phyloP scores from a whole-genome alignment of 2,797 vertebrate species.

The Chelon auratus region DNA sequence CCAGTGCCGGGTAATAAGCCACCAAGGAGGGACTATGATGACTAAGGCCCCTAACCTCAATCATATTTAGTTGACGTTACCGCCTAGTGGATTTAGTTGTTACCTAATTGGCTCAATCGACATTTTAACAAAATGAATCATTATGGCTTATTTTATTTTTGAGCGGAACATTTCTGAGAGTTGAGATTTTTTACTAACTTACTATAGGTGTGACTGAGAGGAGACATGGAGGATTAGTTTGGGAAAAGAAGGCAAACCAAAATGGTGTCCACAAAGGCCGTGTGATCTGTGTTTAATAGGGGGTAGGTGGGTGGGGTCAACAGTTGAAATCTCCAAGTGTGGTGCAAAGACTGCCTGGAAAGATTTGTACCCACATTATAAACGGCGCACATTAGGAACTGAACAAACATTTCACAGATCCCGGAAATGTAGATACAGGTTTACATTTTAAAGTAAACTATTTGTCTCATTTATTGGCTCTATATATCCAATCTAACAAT shows the following conservation, averaged over 20 bases:
- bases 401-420: slow-evolving; percentile 5
- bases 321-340: not conserved
- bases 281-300: slow-evolving; percentile 5
- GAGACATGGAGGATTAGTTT: not conserved
- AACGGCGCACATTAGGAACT: not conserved
- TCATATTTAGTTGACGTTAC: not conserved
- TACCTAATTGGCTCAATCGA: not conserved
- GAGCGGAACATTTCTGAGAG: too few relatives aligned
- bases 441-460: not conserved
- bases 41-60: slow-evolving; percentile 22
- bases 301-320: not conserved
- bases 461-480: not conserved
- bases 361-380: not conserved
- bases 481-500: not conserved
- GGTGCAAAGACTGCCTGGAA: not conserved
- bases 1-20: slow-evolving; percentile 69
- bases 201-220: not conserved
- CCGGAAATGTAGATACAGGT: not conserved
- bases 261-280: not conserved
- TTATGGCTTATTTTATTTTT: too few relatives aligned
- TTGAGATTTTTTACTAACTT: not conserved
- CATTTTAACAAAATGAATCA: too few relatives aligned
- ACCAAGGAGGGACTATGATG: slow-evolving; percentile 34
- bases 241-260: not conserved
- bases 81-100: not conserved